Evolutionary conservation across 2,797 vertebrate species (phyloP), one percentile per base, ranked within the genome.

Genomic region (Pristis pectinata): DNA sequence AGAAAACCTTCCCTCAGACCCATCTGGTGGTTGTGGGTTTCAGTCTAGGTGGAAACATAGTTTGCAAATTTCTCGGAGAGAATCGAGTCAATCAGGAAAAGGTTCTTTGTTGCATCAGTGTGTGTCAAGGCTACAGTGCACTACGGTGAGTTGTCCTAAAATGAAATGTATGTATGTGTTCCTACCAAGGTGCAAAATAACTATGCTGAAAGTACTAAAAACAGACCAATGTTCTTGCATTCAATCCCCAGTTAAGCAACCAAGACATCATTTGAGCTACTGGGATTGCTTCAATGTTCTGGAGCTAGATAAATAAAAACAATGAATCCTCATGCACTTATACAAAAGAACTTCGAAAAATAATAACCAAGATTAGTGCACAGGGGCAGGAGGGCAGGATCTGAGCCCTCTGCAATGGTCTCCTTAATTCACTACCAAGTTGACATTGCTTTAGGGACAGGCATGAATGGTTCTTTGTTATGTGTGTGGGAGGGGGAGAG

Each of bases 51-150:
- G 99, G 99, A 34, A 99, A 99, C 96, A 99, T 99, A 0, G 99
- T 99, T 24, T 99, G 99, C 96, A 99, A 99, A 96, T 99, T 98
- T 96, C 96, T 99, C 96, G 99, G 99, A 6, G 99, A 99, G 97
- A 98, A 96, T 95, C 97, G 96, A 72, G 96, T 95, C 61, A 99
- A 99, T 97, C 99, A 99, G 96, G 99, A 99, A 82, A 96, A 97
- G 82, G 99, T 99, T n/a, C 96, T 99, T 95, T 99, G 99, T 95
- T 98, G 98, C 0, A 98, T 99, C 96, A 99, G 99, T 0, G 97
- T 99, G 95, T 99, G 99, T 96, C 99, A 99, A 96, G 99, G 99
- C 0, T 99, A 99, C 97, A 99, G 99, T 0, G 99, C 99, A 0
- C 97, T 99, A 94, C 98, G 99, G 99, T 99, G 96, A 96, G 98